Percentiles rank a stretch among this genome's conserved stretches.
Conservation (phyloP, 1,140 invertebrate species). For the Drosophila novamexicana region DNA sequence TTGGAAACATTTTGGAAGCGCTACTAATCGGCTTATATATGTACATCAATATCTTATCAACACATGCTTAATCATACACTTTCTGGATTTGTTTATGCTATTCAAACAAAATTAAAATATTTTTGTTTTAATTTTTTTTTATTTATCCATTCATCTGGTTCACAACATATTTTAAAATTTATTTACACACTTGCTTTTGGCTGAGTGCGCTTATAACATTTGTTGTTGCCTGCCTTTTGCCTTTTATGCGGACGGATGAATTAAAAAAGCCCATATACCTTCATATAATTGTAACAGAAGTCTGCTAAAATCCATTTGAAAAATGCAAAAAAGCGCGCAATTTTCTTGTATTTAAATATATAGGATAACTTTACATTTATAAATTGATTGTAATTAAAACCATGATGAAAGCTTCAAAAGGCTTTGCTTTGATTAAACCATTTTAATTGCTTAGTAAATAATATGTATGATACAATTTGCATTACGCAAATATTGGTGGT, state of each 20-base stretch:
- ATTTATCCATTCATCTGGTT: too few species aligned
- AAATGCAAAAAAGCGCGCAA: conserved; percentile 24
- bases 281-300: not conserved
- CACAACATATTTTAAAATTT: too few species aligned
- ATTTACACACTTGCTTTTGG: conserved; percentile 1
- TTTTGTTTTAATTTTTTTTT: too few species aligned
- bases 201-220: conserved; percentile 28
- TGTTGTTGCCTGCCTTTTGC: conserved; percentile 35
- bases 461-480: too few species aligned
- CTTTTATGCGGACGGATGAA: conserved; percentile 60
- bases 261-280: conserved; percentile 47
- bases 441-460: not conserved
- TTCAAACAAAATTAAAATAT: not conserved
- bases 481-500: too few species aligned
- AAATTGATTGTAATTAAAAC: conserved; percentile 75
- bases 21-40: too few species aligned
- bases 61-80: too few species aligned
- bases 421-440: not conserved
- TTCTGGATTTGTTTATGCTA: not conserved
- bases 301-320: conserved; percentile 15
- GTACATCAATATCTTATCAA: too few species aligned
- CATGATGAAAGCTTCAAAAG: conserved; percentile 9
- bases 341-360: conserved; percentile 74
- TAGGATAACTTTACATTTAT: conserved; percentile 47
- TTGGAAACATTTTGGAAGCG: too few species aligned